Base-by-base conservation (phyloP, 1,140 invertebrate genomes). In the Gonatopus flavifemur region DNA sequence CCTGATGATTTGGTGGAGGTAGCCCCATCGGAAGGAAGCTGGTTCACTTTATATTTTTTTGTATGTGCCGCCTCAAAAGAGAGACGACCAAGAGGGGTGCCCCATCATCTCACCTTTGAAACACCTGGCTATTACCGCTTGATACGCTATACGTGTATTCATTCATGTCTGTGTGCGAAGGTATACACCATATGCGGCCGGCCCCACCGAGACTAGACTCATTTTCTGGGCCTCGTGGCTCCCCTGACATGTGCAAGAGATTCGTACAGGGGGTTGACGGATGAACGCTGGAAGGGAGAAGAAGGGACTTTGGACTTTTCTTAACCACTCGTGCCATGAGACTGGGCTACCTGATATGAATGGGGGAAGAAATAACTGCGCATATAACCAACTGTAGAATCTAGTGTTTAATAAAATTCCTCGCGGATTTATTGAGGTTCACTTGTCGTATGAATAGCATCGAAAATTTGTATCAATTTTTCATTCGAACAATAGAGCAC, bases 171-270 rank as follows among this genome's bases (percentile, higher is more conserved):
- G 10, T 51, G 13, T 44, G 38, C 25, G 47, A n/a, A 2, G 18
- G 49, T 52, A 28, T 7, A 53, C 66, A 69, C 66, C 74, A 74
- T 76, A 73, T 74, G 72, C 64, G 63, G 61, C 44, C 55, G 68
- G 69, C 74, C 74, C 74, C 74, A 75, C 74, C 70, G 74, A 66
- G 72, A 76, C 74, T 72, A 69, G 69, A 72, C 70, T 69, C 70
- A 76, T 68, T 72, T 74, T 69, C 60, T 36, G 66, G 67, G 56
- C 58, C 66, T 56, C 56, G 61, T 55, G 55, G 60, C 58, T 69
- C 67, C 62, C 33, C 49, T 58, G 52, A 58, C 61, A 67, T 70
- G 64, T 69, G 63, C 51, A 55, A 16, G 49, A 28, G 53, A 49
- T 30, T 25, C 44, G 36, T 18, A 20, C 15, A 31, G 13, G 32